Conservation (phyloP, 2,797 vertebrate genomes). For the Sebastes oblongus region DNA sequence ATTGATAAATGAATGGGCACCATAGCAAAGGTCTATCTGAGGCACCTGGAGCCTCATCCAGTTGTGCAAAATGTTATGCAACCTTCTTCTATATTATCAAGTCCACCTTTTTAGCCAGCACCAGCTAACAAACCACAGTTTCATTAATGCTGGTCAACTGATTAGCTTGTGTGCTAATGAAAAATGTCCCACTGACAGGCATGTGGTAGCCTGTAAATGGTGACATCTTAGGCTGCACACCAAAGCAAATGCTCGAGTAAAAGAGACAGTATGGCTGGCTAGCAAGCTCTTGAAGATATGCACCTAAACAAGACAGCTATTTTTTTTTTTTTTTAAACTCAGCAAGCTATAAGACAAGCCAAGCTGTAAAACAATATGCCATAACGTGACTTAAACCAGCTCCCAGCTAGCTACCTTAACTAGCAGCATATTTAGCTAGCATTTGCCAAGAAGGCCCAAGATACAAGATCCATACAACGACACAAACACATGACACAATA, state of each 20-base stretch:
- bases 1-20: slow-evolving; percentile 1
- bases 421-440: slow-evolving; percentile 71
- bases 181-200: slow-evolving; percentile 33
- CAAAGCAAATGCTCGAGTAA: background rate
- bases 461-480: slow-evolving; percentile 15
- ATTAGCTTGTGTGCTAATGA: slow-evolving; percentile 19
- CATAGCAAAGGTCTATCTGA: background rate
- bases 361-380: background rate
- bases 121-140: slow-evolving; percentile 3
- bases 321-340: background rate
- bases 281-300: background rate
- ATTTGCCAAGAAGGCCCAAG: slow-evolving; percentile 68
- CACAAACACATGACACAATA: slow-evolving; percentile 22
- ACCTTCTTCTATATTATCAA: slow-evolving; percentile 13
- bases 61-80: slow-evolving; percentile 57
- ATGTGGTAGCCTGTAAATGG: slow-evolving; percentile 54
- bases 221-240: slow-evolving; percentile 38
- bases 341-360: background rate
- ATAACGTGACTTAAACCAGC: slow-evolving; percentile 31
- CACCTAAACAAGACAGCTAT: background rate
- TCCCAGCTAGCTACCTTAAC: slow-evolving; percentile 64
- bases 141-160: background rate
- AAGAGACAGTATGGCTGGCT: background rate
- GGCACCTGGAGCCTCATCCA: slow-evolving; percentile 35
- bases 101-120: slow-evolving; percentile 18